Conservation (phyloP, 2,113 vertebrate species). For the Perca schrenkii region DNA sequence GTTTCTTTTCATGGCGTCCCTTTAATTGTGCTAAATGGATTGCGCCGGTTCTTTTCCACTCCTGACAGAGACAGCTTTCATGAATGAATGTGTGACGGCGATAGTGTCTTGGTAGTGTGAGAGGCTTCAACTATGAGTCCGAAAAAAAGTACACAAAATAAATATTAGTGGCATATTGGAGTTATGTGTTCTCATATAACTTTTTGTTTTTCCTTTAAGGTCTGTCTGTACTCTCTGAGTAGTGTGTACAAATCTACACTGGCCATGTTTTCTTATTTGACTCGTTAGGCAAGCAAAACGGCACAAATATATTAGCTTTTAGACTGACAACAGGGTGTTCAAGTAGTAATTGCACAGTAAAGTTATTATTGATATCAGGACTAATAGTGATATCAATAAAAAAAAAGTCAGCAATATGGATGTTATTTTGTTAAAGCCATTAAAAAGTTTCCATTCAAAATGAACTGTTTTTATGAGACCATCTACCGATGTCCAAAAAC, state of each 20-base stretch:
- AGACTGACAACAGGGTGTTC: not conserved
- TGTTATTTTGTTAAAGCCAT: not conserved
- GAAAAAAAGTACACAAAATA: not conserved
- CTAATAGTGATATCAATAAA: not conserved
- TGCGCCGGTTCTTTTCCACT: conserved; percentile 48
- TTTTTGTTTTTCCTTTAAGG: not conserved
- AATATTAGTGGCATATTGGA: not conserved
- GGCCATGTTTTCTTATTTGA: not conserved
- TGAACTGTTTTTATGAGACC: not conserved
- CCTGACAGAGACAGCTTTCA: conserved; percentile 44
- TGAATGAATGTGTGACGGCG: conserved; percentile 33
- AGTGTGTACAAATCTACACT: not conserved
- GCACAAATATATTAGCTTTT: not conserved
- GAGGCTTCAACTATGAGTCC: not conserved
- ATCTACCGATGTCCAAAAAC: not conserved
- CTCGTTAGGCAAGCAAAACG: not conserved
- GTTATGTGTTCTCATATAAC: not conserved
- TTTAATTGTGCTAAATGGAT: conserved; percentile 74
- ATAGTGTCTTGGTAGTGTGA: not conserved
- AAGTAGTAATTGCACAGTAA: not conserved
- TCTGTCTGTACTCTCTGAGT: not conserved
- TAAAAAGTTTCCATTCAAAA: not conserved
- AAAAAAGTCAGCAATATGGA: not conserved
- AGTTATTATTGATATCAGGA: not conserved
- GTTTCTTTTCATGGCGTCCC: conserved; percentile 49